Conservation (phyloP, 30 jellyfish, hydroid and myxozoan genomes). For the Mastigias papua region DNA sequence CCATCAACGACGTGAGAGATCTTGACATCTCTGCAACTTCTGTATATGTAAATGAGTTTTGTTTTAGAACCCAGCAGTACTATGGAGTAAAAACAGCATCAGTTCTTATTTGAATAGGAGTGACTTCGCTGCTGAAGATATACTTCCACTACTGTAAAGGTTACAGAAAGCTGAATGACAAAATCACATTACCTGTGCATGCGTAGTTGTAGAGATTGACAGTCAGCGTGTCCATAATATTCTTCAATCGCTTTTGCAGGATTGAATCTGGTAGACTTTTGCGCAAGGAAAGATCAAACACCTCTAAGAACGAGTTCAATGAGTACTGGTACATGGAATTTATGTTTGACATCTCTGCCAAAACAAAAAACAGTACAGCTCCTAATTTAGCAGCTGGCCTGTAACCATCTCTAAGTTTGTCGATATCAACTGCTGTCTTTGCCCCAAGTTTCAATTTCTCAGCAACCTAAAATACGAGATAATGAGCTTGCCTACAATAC, state of each 20-base stretch:
- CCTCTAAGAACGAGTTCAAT: slow-evolving; percentile 88
- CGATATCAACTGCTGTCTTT: slow-evolving; percentile 94
- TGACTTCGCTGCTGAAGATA: too few relatives aligned
- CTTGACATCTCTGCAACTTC: too few relatives aligned
- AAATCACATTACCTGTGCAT: slow-evolving; percentile 99
- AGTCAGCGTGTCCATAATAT: slow-evolving; percentile 91
- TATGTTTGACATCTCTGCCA: slow-evolving; percentile 97
- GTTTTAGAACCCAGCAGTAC: too few relatives aligned
- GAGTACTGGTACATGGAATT: slow-evolving; percentile 98
- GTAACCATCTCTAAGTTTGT: slow-evolving; percentile 96
- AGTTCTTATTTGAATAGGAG: too few relatives aligned
- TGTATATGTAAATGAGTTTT: too few relatives aligned
- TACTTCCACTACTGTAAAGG: too few relatives aligned
- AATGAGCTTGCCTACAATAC: too few relatives aligned
- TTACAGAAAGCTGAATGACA: too few relatives aligned
- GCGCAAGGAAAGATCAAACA: slow-evolving; percentile 84
- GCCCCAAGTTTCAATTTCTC: slow-evolving; percentile 99
- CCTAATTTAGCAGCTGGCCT: slow-evolving; percentile 99
- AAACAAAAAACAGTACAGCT: slow-evolving; percentile 93
- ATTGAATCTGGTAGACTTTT: slow-evolving; percentile 97
- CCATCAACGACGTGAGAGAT: too few relatives aligned
- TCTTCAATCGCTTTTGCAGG: slow-evolving; percentile 87
- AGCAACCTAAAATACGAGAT: slow-evolving; percentile 73
- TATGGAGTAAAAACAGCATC: too few relatives aligned
- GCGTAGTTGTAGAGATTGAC: slow-evolving; percentile 93